Evolutionary conservation across 2,888 invertebrate species (phyloP), one percentile per base, ranked within the genome.

Genomic region (Pogonocherus hispidulus): DNA sequence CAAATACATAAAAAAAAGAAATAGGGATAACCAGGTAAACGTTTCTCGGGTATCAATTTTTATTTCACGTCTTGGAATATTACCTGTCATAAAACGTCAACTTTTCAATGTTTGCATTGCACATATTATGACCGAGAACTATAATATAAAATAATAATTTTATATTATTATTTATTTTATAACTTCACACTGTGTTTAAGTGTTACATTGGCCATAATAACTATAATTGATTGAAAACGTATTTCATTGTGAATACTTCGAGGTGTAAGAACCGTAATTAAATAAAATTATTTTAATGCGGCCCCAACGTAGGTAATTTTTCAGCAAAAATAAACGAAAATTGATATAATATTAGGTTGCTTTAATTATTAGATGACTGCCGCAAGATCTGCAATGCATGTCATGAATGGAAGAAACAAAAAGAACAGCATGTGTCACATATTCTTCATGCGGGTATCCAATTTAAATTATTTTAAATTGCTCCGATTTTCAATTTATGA

Each of bases 381-480:
- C 59, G 54, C 54, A 63, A 60, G 55, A 63, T 60, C 60, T 70
- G 66, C 63, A 56, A 67, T 64, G 55, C 62, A 63, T 63, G 66
- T 64, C 62, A 49, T 51, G 44, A 35, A 70, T 49, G 41, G 57
- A 63, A 63, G 63, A 66, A 54, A 54, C 54, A 54, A 60, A 32
- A 55, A 63, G 63, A 63, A 59, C 54, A 57, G 63, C 49, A 55
- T 5, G n/a, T 2, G n/a, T 16, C 23, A 14, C 23, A 23, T 22
- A 20, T 51, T 23, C 16, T 22, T 57, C 63, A 62, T 63, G 62
- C 51, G 57, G 46, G 52, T 62, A 69, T 66, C 55, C 63, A 44
- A 46, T 51, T 66, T 69, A 66, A 66, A 63, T 66, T 66, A 69
- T n/a, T 66, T 63, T 63, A 57, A 66, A 59, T 57, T 66, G 66